These are phyloP conservation scores for Carassius auratus DNA, from an alignment of 2,113 vertebrate species.

Conservation along the genomic window DNA sequence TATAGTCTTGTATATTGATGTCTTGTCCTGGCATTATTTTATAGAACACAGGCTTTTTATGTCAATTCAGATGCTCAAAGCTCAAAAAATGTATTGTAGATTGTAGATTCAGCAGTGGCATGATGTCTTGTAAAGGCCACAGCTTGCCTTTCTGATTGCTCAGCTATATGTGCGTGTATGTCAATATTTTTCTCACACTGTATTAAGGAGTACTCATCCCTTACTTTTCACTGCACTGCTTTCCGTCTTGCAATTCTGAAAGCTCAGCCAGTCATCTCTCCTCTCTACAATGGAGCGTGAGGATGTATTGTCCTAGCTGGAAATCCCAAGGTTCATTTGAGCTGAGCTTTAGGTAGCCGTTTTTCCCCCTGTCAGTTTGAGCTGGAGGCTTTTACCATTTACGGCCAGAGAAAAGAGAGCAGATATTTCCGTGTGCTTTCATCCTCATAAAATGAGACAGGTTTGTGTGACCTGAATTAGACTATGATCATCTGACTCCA, in stretches of 20 bases:
- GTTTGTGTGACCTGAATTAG: constrained; percentile 20
- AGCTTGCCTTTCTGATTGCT: neutral
- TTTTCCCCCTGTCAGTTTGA: constrained; percentile 37
- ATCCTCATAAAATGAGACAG: constrained; percentile 3
- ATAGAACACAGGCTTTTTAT: neutral
- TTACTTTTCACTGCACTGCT: constrained; percentile 14
- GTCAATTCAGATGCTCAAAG: neutral
- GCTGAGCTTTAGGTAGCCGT: constrained; percentile 32
- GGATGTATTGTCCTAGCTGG: constrained; percentile 38
- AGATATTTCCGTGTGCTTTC: constrained; percentile 23
- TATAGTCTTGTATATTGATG: too few species aligned
- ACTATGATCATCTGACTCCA: neutral
- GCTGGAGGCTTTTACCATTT: constrained; percentile 31
- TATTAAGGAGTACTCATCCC: neutral
- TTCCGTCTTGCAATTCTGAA: neutral
- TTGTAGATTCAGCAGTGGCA: neutral
- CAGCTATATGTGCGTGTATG: neutral
- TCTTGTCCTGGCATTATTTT: neutral
- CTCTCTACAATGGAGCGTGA: constrained; percentile 34
- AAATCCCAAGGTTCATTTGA: constrained; percentile 37
- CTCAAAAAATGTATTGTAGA: neutral
- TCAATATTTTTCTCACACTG: constrained; percentile 4
- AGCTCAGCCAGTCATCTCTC: constrained; percentile 20
- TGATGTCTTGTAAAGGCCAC: neutral
- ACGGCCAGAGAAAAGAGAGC: neutral